These are phyloP conservation scores for Nephrocerus scutellatus DNA, from an alignment of 2,888 invertebrate species.

Conservation along the genomic window DNA sequence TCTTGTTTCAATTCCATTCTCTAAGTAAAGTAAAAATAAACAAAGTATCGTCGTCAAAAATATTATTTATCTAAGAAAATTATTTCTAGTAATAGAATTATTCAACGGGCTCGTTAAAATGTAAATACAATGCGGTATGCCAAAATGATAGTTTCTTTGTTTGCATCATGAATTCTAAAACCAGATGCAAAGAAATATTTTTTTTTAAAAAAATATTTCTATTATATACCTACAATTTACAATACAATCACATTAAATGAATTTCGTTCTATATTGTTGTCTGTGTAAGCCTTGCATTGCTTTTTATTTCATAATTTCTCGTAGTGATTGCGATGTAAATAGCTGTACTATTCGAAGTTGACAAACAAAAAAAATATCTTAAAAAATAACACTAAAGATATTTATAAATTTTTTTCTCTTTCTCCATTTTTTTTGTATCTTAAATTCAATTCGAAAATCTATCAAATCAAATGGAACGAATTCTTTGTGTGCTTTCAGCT, in stretches of 20 bases:
- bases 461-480: conserved; percentile 34
- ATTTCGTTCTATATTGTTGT: conserved; percentile 13
- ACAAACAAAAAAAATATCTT: conserved; percentile 1
- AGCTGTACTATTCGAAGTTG: conserved; percentile 7
- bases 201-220: conserved; percentile 7
- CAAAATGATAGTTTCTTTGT: too few species aligned
- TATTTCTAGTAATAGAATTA: too few species aligned
- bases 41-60: too few species aligned
- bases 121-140: too few species aligned
- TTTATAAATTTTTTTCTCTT: conserved; percentile 22
- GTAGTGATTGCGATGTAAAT: too few species aligned
- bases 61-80: too few species aligned
- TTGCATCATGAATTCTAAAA: conserved; percentile 13
- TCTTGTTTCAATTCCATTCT: too few species aligned
- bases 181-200: conserved; percentile 8
- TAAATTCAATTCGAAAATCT: conserved; percentile 6
- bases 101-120: too few species aligned
- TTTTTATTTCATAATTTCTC: too few species aligned
- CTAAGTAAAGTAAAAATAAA: too few species aligned
- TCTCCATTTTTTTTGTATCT: conserved; percentile 14
- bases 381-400: conserved; percentile 7
- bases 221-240: conserved; percentile 6
- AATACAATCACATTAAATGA: background rate
- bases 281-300: too few species aligned
- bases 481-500: conserved; percentile 43